Conservation (phyloP, 2,888 invertebrate species). For the Caenorhabditis uteleia region DNA sequence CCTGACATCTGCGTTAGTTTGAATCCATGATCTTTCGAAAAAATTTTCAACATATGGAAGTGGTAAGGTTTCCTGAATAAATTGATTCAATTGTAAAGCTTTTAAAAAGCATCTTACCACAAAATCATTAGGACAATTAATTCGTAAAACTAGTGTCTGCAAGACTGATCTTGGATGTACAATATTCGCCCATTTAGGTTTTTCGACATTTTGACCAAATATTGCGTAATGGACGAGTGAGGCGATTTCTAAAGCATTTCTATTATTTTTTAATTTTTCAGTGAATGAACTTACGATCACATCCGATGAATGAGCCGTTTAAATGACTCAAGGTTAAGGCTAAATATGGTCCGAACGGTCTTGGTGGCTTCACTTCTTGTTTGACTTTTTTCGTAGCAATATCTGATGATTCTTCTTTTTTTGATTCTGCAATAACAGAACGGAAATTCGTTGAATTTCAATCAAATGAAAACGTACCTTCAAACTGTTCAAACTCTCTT, state of each 20-base stretch:
- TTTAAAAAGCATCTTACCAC: constrained; percentile 41
- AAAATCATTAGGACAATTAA: constrained; percentile 51
- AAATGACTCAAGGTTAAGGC: too few relatives aligned
- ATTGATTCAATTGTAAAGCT: neutral
- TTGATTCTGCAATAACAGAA: too few relatives aligned
- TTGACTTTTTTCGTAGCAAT: too few relatives aligned
- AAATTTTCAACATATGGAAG: constrained; percentile 47
- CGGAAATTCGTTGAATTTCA: too few relatives aligned
- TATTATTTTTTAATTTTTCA: neutral
- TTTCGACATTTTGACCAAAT: constrained; percentile 37
- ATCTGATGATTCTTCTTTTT: too few relatives aligned
- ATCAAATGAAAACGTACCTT: too few relatives aligned
- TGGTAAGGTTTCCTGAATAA: constrained; percentile 42
- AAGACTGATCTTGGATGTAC: constrained; percentile 9
- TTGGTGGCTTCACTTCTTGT: too few relatives aligned
- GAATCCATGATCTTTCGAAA: constrained; percentile 52
- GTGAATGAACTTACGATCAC: too few relatives aligned
- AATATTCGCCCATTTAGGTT: constrained; percentile 45
- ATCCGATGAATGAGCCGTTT: too few relatives aligned
- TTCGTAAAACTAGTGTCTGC: constrained; percentile 55
- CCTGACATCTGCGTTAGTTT: constrained; percentile 25
- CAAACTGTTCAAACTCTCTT: too few relatives aligned
- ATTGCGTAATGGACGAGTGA: constrained; percentile 41
- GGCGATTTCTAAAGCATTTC: constrained; percentile 31
- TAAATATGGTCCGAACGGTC: too few relatives aligned